Evolutionary conservation across 2,888 invertebrate genomes (phyloP), one percentile per base, ranked within the genome.

Genomic region (Osmoderma eremita): DNA sequence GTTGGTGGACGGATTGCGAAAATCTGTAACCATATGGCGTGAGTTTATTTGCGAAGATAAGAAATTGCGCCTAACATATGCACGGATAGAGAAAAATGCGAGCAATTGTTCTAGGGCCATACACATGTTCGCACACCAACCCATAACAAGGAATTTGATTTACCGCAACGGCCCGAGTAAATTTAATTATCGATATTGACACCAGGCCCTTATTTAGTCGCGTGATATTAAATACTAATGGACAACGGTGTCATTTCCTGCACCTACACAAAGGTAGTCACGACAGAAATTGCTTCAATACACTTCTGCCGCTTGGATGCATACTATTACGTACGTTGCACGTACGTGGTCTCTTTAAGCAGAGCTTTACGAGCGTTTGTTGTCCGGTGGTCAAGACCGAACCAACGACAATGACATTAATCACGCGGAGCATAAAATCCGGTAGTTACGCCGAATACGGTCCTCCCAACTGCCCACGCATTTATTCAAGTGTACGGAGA

Each of bases 181-280:
- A 67, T 67, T 67, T 67, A 67, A 67, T 67, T 67, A 67, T 51
- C 50, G 62, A 67, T 53, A 67, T 67, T 53, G 67, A 67, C 50
- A 67, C 42, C 62, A 30, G 24, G 61, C 41, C 67, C 67, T 61
- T 67, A 67, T 67, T 62, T 61, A 61, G 50, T n/a, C 4, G 38
- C 18, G 38, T 39, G 17, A 63, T 63, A 51, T 63, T 62, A 62
- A 62, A 51, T 67, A 51, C 62, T 50, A 62, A 67, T 67, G 58
- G 61, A 62, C 45, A 51, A 53, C 67, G 17, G 51, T 51, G 62
- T 67, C 61, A 67, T 58, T 67, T 67, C 67, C 67, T 67, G 67
- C 67, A 62, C 67, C 67, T 53, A 67, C 67, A 61, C 67, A 36
- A 41, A n/a, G 18, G 18, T 8, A 22, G 20, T 41, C 41, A 22